A percentile compares a stretch with the other conserved stretches of the same genome.
phyloP scores from a whole-genome alignment of 2,888 invertebrate genomes.

The Acleris literana region DNA sequence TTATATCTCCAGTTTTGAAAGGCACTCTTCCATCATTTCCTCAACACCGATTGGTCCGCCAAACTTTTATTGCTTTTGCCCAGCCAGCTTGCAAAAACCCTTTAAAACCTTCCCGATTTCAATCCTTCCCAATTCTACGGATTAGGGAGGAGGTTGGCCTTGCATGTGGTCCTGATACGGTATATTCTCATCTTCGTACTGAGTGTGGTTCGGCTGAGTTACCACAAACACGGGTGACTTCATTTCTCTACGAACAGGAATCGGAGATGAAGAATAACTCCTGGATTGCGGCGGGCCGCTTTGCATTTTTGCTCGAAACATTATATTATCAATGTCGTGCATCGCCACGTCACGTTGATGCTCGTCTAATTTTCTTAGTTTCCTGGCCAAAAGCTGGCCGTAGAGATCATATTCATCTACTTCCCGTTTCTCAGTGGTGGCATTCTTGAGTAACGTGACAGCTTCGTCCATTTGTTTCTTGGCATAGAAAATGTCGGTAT shows the following conservation, averaged over 20 bases:
- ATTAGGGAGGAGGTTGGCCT: constrained; percentile 31
- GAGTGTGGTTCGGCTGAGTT: constrained; percentile 52
- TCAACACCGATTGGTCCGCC: neutral
- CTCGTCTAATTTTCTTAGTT: constrained; percentile 70
- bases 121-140: constrained; percentile 9
- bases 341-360: constrained; percentile 71
- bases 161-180: constrained; percentile 49
- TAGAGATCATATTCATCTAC: constrained; percentile 73
- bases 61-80: neutral
- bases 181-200: constrained; percentile 65
- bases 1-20: neutral
- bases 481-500: constrained; percentile 33
- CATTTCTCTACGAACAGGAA: constrained; percentile 55
- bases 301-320: constrained; percentile 72
- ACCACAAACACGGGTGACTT: constrained; percentile 67
- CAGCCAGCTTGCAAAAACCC: constrained; percentile 9
- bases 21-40: neutral
- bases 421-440: constrained; percentile 47
- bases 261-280: constrained; percentile 56
- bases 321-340: constrained; percentile 76
- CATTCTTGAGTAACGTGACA: constrained; percentile 44
- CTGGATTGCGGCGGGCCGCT: constrained; percentile 46
- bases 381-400: constrained; percentile 70
- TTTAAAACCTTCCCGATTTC: constrained; percentile 4
- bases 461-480: constrained; percentile 53